These are phyloP conservation scores for Blastobasis adustella DNA, from an alignment of 2,888 invertebrate genomes.

Conservation along the genomic window DNA sequence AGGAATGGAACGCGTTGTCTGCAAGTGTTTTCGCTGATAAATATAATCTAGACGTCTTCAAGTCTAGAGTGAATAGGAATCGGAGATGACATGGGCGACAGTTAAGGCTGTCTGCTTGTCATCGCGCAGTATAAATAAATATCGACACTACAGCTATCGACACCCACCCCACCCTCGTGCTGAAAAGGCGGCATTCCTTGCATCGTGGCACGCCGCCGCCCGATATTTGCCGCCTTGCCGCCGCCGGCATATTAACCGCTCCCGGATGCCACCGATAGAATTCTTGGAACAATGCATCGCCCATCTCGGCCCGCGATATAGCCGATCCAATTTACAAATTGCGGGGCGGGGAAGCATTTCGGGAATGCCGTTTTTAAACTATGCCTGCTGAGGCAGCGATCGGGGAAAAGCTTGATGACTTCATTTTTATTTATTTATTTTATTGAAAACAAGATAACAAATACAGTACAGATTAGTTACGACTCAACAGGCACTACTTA, in stretches of 20 bases:
- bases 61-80: too few relatives aligned
- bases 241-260: constrained; percentile 36
- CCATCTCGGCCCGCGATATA: too few relatives aligned
- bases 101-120: too few relatives aligned
- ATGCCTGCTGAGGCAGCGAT: not conserved
- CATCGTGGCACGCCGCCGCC: constrained; percentile 32
- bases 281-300: constrained; percentile 28
- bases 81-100: too few relatives aligned
- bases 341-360: constrained; percentile 15
- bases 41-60: too few relatives aligned
- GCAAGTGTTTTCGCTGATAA: too few relatives aligned
- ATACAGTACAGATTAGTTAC: too few relatives aligned
- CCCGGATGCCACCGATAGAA: constrained; percentile 27
- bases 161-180: constrained; percentile 28
- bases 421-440: too few relatives aligned
- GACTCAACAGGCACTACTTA: too few relatives aligned
- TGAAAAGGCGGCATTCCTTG: constrained; percentile 41
- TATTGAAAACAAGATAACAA: too few relatives aligned
- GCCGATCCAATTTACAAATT: constrained; percentile 37
- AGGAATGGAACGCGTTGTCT: too few relatives aligned
- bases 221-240: constrained; percentile 41
- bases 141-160: constrained; percentile 22
- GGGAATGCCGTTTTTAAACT: not conserved
- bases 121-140: constrained; percentile 1
- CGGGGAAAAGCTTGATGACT: too few relatives aligned